Base-by-base conservation (phyloP, 2,888 invertebrate genomes). In the Omphaloscelis lunosa region DNA sequence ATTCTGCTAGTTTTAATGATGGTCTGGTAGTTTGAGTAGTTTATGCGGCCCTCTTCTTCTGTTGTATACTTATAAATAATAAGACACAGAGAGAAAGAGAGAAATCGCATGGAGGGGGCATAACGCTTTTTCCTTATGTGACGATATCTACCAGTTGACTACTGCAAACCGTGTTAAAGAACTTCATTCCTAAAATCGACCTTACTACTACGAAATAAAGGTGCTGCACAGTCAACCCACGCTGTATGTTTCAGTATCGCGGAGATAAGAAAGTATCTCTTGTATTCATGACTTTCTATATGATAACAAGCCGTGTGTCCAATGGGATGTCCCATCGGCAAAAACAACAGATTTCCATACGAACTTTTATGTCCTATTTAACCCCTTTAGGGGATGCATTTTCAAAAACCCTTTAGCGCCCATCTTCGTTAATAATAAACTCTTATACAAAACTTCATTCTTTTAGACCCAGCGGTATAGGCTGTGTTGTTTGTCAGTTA, bases 131-230 rank as follows among this genome's bases (percentile, higher is more conserved):
- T 45, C 45, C 45, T 45, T 15, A 5, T 5, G 15, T 45, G 45
- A 15, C 45, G 6, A 15, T 45, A 15, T 45, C 11, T 45, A 45
- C 45, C 15, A 45, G 12, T 15, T 5, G 15, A 45, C 15, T 45
- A 15, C 45, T 5, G 45, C 15, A 4, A 41, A 9, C 41, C 41
- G 9, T 41, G 41, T 45, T 45, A 45, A 45, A 45, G 45, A 45
- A 45, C 45, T 15, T 45, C 45, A 5, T 45, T 45, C 45, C 15
- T 5, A 45, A 62, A 56, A 27, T 3, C 15, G 15, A 11, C 34
- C 45, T 34, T 75, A 63, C 8, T 45, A 41, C 77, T 45, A 56
- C 17, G 23, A 17, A 34, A 63, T 75, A 75, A 23, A 56, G 23
- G 27, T 20, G 7, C 39, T 75, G 6, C 7, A 20, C 17, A 11